Evolutionary conservation across 2,797 vertebrate species (phyloP).

Genomic region (Sebastes trivittatus): DNA sequence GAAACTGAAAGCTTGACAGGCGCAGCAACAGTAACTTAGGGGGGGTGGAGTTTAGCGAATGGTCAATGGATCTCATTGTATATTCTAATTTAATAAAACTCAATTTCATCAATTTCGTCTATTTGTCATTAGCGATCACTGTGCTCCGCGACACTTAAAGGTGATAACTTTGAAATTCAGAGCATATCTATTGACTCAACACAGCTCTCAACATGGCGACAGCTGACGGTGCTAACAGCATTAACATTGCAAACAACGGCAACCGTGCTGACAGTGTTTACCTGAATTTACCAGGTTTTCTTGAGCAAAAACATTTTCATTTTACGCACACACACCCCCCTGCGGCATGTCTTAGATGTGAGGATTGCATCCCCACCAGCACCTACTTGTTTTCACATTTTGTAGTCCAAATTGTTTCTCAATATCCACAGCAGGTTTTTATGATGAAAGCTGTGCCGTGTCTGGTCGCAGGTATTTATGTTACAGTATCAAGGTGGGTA

Average conservation of each 20-base stretch:
- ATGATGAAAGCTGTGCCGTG: background rate
- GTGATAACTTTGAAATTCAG: fast-evolving
- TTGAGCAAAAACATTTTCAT: background rate
- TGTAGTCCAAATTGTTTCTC: background rate
- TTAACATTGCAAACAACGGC: too few relatives aligned
- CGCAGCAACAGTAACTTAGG: background rate
- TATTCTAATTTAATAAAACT: too few relatives aligned
- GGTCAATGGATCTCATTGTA: too few relatives aligned
- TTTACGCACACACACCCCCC: background rate
- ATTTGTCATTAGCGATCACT: too few relatives aligned
- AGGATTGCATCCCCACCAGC: background rate
- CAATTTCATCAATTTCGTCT: too few relatives aligned
- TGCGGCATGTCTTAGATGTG: background rate
- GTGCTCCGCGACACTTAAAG: too few relatives aligned
- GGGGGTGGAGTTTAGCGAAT: too few relatives aligned
- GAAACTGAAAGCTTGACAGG: background rate
- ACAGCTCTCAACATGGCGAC: too few relatives aligned
- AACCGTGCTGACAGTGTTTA: too few relatives aligned
- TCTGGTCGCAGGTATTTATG: background rate
- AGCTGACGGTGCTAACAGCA: too few relatives aligned
- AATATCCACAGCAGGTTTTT: slow-evolving; percentile 5
- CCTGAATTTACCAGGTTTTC: background rate
- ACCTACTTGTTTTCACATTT: slow-evolving; percentile 9
- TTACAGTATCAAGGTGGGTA: background rate
- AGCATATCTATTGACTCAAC: too few relatives aligned